Base-by-base conservation (phyloP, 2,113 vertebrate species). In the Struthidea cinerea region DNA sequence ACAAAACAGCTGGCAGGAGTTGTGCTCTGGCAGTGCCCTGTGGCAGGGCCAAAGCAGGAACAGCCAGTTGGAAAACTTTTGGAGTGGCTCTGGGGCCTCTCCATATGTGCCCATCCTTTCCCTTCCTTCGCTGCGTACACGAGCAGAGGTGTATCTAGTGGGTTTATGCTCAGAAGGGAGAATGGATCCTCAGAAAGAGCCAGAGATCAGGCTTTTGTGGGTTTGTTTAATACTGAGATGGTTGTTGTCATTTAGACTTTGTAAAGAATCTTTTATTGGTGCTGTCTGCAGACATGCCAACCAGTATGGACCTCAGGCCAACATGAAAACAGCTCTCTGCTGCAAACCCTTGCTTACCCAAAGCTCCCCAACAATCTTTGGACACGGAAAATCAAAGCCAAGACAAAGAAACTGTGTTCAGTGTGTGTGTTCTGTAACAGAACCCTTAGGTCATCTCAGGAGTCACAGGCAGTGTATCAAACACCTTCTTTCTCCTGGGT, bases 331-430 rank as follows among this genome's bases (percentile, higher is more conserved):
- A 69, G 24, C 69, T 64, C 67, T 88, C n/a, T 88, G n/a, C 64
- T 80, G 42, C 70, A 88, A 91, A 63, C 30, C 11, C 46, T 53
- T 79, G 57, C 82, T 76, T 85, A 87, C 61, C 78, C 44, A 93
- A 73, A 90, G 65, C 78, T 93, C 39, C 30, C 41, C 37, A 64
- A 39, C 57, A 82, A 26, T 60, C 74, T 79, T 44, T 90, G 82
- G 94, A 69, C 70, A 73, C 21, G 61, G 30, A 83, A 79, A 91
- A 96, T 91, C 70, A 93, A 97, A 95, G 73, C 47, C 73, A 87
- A 84, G 92, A 63, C 80, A 73, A 76, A 96, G 65, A 76, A 95
- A 85, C 56, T 59, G 24, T 87, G 60, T 74, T 87, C 60, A 33
- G 35, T 63, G 56, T 24, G 3, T 81, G 13, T 84, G 60, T 87